phyloP scores from a whole-genome alignment of 2,797 vertebrate genomes.

The Dallia pectoralis region DNA sequence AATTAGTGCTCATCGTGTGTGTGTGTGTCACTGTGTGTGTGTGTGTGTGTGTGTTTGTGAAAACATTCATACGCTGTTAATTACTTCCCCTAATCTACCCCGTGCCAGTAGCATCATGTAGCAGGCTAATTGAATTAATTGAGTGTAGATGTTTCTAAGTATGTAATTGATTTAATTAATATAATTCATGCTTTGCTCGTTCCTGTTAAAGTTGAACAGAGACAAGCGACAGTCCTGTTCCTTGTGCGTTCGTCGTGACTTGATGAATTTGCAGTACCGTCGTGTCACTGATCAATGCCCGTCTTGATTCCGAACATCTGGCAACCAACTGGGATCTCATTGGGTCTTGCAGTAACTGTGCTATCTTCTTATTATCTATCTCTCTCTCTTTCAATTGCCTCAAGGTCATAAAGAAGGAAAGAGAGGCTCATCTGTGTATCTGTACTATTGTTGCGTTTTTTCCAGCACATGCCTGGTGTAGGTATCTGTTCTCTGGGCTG shows the following conservation, averaged over 20 bases:
- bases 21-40: slow-evolving; percentile 7
- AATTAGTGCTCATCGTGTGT: slow-evolving; percentile 80
- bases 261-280: slow-evolving; percentile 79
- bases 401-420: slow-evolving; percentile 21
- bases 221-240: slow-evolving; percentile 53
- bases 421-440: no score
- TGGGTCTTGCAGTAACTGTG: slow-evolving; percentile 93
- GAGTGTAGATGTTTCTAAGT: slow-evolving; percentile 86
- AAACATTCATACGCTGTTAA: slow-evolving; percentile 87
- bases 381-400: slow-evolving; percentile 81
- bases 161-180: slow-evolving; percentile 95
- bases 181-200: slow-evolving; percentile 85
- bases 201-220: slow-evolving; percentile 67
- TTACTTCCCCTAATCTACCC: slow-evolving; percentile 90
- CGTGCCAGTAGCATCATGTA: slow-evolving; percentile 85
- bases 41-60: slow-evolving; percentile 62
- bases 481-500: no score
- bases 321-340: slow-evolving; percentile 95
- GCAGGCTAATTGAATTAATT: slow-evolving; percentile 91
- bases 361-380: slow-evolving; percentile 97
- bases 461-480: no score
- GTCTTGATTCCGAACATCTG: slow-evolving; percentile 95
- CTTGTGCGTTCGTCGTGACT: slow-evolving; percentile 63
- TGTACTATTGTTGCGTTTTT: no score
- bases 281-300: slow-evolving; percentile 97